Base-by-base conservation (phyloP, 2,797 vertebrate species). In the Cyprinella venusta region DNA sequence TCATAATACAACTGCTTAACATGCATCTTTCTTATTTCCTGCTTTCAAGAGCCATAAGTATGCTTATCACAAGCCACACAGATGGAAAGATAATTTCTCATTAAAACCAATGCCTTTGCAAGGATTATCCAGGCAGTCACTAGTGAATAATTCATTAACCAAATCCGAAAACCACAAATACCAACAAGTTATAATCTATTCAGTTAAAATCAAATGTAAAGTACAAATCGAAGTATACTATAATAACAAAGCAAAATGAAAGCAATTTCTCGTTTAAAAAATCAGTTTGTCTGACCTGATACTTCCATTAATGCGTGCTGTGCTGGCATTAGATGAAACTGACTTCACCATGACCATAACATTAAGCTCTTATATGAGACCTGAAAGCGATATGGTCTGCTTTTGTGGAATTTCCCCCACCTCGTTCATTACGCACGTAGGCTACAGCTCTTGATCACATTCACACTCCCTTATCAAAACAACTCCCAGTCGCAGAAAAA, bases 41-140 rank as follows among this genome's bases (percentile, higher is more conserved):
- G 24, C 16, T 64, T 71, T 36, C 59, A 42, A 42, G 54, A 71
- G 3, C 64, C n/a, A 42, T 77, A 65, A 72, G 26, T 45, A 69
- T 56, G 64, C 26, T 61, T 45, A 18, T 71, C 38, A 59, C 48
- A 74, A 54, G 50, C n/a, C 26, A 74, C 36, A 70, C 56, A 81
- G 56, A 82, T 82, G 67, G 59, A 50, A 78, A 67, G n/a, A 56
- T 65, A 74, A 59, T 68, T 77, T 70, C 54, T 70, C 40, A 50
- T 40, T 33, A 85, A 76, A 76, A 40, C 18, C 65, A 83, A 80
- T 67, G 36, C 6, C 1, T 64, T 61, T 45, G 64, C 38, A 84
- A 82, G n/a, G 16, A 67, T 67, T 40, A 61, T 56, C 3, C 68
- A 72, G 26, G 26, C 26, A 30, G 54, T 52, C 59, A 26, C 45